A percentile compares a stretch with the other conserved stretches of the same genome.
Evolutionary conservation across 1,140 invertebrate genomes (phyloP).

Genomic region (Saccostrea glomerata): DNA sequence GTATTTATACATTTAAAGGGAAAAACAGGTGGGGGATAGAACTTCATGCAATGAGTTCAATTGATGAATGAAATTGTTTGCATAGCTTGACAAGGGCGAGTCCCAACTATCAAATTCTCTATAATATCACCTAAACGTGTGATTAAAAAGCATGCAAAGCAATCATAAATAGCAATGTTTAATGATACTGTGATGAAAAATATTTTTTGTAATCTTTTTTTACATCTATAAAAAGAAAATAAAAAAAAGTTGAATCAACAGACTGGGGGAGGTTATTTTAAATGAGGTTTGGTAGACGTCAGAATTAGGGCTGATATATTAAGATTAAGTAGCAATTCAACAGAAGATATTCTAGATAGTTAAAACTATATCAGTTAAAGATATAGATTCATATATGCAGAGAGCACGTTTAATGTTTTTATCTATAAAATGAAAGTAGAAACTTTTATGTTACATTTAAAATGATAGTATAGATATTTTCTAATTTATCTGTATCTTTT

Average conservation of each 20-base stretch:
- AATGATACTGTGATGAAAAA: neutral
- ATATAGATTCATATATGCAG: too few relatives aligned
- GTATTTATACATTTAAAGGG: neutral
- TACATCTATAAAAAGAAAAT: neutral
- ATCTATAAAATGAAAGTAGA: too few relatives aligned
- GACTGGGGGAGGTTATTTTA: neutral
- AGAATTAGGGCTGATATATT: neutral
- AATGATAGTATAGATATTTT: too few relatives aligned
- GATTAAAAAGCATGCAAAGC: constrained; percentile 22
- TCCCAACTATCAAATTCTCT: neutral
- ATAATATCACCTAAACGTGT: neutral
- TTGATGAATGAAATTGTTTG: constrained; percentile 34
- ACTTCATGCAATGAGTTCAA: neutral
- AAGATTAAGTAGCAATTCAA: neutral
- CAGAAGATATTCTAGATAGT: too few relatives aligned
- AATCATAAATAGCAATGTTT: constrained; percentile 27
- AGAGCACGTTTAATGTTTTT: too few relatives aligned
- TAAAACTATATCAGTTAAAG: too few relatives aligned
- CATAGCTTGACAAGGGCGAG: constrained; percentile 30
- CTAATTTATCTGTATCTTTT: too few relatives aligned
- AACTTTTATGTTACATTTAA: too few relatives aligned
- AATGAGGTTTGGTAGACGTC: neutral
- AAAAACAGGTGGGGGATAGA: constrained; percentile 2
- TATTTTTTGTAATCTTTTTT: neutral
- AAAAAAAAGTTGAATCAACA: neutral